A percentile compares a stretch with the other conserved stretches of the same genome.
Conservation (phyloP, 2,888 invertebrate species). For the Physocephala rufipes region DNA sequence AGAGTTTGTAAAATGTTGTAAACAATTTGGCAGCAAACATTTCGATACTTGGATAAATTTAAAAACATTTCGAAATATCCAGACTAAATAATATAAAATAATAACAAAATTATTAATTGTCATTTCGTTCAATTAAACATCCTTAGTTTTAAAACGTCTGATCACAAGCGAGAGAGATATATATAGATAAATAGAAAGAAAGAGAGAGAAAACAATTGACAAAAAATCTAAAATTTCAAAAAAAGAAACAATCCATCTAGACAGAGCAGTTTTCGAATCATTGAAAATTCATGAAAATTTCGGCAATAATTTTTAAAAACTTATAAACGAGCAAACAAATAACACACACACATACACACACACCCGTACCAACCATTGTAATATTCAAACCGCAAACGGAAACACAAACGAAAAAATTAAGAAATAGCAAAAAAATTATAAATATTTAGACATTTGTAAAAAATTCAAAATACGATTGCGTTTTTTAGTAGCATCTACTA, state of each 20-base stretch:
- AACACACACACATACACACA: no score
- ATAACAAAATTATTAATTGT: conserved; percentile 31
- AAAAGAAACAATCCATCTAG: conserved; percentile 39
- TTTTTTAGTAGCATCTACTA: conserved; percentile 61
- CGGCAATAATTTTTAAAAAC: no score
- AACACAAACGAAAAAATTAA: conserved; percentile 42
- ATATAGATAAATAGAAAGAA: conserved; percentile 28
- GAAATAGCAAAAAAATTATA: conserved; percentile 35
- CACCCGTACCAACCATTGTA: conserved; percentile 43
- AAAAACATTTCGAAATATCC: conserved; percentile 9
- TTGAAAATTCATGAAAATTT: neutral
- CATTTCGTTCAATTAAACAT: conserved; percentile 54
- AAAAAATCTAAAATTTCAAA: conserved; percentile 23
- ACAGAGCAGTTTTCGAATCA: conserved; percentile 45
- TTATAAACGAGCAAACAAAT: no score
- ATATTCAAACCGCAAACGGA: conserved; percentile 45
- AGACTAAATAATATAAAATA: conserved; percentile 22
- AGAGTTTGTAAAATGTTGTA: conserved; percentile 8
- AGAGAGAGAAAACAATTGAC: neutral
- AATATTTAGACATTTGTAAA: neutral
- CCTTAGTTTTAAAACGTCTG: conserved; percentile 64
- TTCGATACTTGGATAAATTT: conserved; percentile 19
- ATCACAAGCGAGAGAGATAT: conserved; percentile 56
- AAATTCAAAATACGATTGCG: conserved; percentile 52
- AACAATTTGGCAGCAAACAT: conserved; percentile 37